phyloP scores from a whole-genome alignment of 2,113 vertebrate species.

The Phalacrocorax pelagicus region DNA sequence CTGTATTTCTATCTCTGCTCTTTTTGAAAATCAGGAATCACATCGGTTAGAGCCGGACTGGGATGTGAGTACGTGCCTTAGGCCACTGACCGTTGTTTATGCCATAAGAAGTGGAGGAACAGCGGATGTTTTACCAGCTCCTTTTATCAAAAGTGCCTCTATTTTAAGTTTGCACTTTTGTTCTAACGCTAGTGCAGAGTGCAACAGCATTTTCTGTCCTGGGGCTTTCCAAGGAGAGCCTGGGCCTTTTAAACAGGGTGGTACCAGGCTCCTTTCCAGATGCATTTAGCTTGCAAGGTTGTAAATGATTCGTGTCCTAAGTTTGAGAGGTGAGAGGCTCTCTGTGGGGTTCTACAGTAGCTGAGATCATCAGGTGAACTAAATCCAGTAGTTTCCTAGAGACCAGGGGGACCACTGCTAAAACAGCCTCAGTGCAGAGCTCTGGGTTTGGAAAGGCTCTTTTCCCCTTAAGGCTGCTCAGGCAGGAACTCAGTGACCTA shows the following conservation, averaged over 20 bases:
- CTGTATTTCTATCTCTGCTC: neutral
- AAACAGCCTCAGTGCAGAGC: neutral
- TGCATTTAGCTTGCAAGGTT: neutral
- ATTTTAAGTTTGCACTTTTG: neutral
- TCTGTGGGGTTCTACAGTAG: neutral
- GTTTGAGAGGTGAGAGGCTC: neutral
- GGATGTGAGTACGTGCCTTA: neutral
- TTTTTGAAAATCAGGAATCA: neutral
- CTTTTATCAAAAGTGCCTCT: neutral
- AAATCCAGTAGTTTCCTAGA: neutral
- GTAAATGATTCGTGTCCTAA: neutral
- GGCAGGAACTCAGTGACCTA: neutral
- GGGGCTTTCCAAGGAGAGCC: neutral
- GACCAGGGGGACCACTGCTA: neutral
- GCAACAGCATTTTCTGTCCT: neutral
- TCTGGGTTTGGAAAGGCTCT: neutral
- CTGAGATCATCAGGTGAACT: neutral
- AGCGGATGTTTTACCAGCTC: neutral
- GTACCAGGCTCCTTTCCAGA: neutral
- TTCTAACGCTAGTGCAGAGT: neutral
- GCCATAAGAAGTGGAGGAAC: neutral
- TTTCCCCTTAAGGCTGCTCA: neutral
- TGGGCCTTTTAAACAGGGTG: neutral
- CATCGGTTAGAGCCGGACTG: neutral
- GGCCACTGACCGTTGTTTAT: rapidly evolving